Percentiles rank a stretch among this genome's conserved stretches.
Evolutionary conservation across 2,888 invertebrate genomes (phyloP).

Genomic region (Nomada hirtipes): DNA sequence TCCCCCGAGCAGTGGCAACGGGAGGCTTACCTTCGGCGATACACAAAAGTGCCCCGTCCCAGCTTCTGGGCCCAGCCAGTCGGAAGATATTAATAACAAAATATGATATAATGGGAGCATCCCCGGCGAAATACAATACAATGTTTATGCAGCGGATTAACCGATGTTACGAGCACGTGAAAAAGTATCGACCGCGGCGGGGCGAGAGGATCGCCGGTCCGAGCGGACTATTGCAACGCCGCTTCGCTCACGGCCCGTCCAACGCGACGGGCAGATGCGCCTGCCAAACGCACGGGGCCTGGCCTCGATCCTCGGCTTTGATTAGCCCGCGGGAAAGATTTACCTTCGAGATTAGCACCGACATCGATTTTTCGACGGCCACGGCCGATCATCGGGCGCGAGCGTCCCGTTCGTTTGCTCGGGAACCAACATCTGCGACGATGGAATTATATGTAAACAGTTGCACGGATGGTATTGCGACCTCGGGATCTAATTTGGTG

Average conservation of each 20-base stretch:
- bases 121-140: conserved; percentile 82
- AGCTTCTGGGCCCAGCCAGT: conserved; percentile 81
- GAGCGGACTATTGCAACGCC: conserved; percentile 59
- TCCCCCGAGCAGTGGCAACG: conserved; percentile 26
- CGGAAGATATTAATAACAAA: conserved; percentile 84
- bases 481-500: too few relatives aligned
- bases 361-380: conserved; percentile 68
- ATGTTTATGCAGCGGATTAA: conserved; percentile 83
- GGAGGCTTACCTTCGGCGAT: conserved; percentile 64
- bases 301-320: conserved; percentile 74
- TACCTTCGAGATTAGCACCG: conserved; percentile 78
- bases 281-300: conserved; percentile 70
- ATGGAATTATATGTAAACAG: neutral
- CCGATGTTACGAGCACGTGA: conserved; percentile 75
- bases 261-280: conserved; percentile 75
- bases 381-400: conserved; percentile 43
- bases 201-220: conserved; percentile 18
- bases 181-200: conserved; percentile 70
- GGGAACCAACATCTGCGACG: neutral
- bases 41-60: conserved; percentile 80
- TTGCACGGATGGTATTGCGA: too few relatives aligned
- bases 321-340: conserved; percentile 78
- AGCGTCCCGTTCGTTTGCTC: conserved; percentile 17
- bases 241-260: conserved; percentile 12
- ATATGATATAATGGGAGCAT: conserved; percentile 84